Evolutionary conservation across 2,888 invertebrate genomes (phyloP).

Genomic region (Xestia ashworthii): DNA sequence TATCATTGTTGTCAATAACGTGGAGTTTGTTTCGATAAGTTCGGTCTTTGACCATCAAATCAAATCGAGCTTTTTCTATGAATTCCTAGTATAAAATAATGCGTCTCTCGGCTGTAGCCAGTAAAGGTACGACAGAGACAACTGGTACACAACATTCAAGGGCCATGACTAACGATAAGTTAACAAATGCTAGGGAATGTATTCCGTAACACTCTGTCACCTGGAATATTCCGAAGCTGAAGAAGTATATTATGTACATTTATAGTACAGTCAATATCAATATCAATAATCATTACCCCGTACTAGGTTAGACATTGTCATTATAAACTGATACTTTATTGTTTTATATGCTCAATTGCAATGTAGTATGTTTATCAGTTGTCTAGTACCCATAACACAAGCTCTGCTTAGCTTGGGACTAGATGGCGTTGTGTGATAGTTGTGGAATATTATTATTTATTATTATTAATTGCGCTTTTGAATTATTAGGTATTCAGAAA

Average conservation of each 20-base stretch:
- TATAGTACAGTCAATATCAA: constrained; percentile 37
- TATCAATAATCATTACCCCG: constrained; percentile 48
- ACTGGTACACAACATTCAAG: constrained; percentile 45
- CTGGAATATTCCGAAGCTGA: constrained; percentile 69
- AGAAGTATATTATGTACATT: constrained; percentile 17
- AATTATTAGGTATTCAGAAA: background rate
- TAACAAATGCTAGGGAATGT: constrained; percentile 67
- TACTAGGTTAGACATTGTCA: constrained; percentile 27
- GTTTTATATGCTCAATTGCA: constrained; percentile 10
- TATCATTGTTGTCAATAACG: background rate
- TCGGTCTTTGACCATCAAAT: background rate
- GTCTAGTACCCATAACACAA: no score
- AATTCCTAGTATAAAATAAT: background rate
- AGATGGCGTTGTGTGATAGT: no score
- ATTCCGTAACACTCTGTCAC: constrained; percentile 49
- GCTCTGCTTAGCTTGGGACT: no score
- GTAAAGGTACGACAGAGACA: constrained; percentile 1
- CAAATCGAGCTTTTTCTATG: background rate
- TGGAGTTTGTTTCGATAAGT: background rate
- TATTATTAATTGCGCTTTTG: constrained; percentile 11
- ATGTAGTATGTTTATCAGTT: no score
- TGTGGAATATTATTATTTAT: no score
- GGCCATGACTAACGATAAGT: constrained; percentile 71
- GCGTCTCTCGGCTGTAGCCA: background rate
- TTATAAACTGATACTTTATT: constrained; percentile 17